A percentile compares a stretch with the other conserved stretches of the same genome.
These are phyloP conservation scores for Sebastes minor DNA, from an alignment of 2,797 vertebrate genomes.

Conservation along the genomic window DNA sequence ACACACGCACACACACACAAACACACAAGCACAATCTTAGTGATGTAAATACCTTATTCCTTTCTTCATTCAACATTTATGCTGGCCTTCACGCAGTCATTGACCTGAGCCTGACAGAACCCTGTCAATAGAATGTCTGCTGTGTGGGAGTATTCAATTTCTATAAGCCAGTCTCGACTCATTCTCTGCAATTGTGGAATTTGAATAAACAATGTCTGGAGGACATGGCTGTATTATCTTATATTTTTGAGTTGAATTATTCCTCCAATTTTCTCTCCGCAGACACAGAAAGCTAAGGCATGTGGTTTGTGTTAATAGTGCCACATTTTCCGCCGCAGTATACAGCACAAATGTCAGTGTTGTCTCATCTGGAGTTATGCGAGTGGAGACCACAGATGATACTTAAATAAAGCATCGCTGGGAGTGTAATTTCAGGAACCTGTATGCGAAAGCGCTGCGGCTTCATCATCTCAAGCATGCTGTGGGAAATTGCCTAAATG, in stretches of 20 bases:
- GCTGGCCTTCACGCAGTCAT: slow-evolving; percentile 27
- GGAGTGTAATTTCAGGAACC: slow-evolving; percentile 33
- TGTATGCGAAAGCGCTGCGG: slow-evolving; percentile 24
- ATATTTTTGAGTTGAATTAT: slow-evolving; percentile 23
- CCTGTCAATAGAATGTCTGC: slow-evolving; percentile 8
- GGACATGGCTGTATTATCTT: slow-evolving; percentile 21
- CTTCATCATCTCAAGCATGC: slow-evolving; percentile 38
- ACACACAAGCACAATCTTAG: neutral
- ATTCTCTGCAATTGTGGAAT: neutral
- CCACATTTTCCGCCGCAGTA: neutral
- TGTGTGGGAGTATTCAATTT: slow-evolving; percentile 27
- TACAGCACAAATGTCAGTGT: neutral
- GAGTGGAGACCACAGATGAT: slow-evolving; percentile 21
- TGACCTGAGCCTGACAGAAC: slow-evolving; percentile 16
- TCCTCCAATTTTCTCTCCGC: neutral
- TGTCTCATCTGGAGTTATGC: slow-evolving; percentile 9
- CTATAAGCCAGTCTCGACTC: neutral
- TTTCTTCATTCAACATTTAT: slow-evolving; percentile 13
- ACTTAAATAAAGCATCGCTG: slow-evolving; percentile 4
- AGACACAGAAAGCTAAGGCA: neutral
- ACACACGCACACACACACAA: neutral
- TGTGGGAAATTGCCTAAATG: slow-evolving; percentile 55
- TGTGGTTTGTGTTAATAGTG: slow-evolving; percentile 9
- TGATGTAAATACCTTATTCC: slow-evolving; percentile 11
- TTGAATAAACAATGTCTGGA: slow-evolving; percentile 20